Conservation (phyloP, 2,888 invertebrate species). For the Portevinia maculata region DNA sequence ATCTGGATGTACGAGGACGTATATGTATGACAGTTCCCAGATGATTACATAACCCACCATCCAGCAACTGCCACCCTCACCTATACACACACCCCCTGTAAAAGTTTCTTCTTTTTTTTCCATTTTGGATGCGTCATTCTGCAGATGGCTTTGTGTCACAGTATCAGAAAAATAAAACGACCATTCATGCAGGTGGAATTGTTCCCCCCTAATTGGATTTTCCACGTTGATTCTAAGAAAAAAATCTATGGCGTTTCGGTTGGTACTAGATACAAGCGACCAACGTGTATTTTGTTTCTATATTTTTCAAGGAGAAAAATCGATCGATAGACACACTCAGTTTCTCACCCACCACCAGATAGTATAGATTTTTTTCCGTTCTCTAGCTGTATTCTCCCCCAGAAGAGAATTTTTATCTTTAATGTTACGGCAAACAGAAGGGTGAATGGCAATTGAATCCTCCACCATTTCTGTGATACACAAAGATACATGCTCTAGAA, state of each 20-base stretch:
- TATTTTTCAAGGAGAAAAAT: slow-evolving; percentile 53
- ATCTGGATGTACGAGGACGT: slow-evolving; percentile 4
- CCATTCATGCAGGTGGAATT: slow-evolving; percentile 71
- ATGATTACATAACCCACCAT: slow-evolving; percentile 71
- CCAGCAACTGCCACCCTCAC: slow-evolving; percentile 65
- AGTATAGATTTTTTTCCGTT: slow-evolving; percentile 60
- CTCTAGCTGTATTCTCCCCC: slow-evolving; percentile 37
- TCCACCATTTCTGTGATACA: slow-evolving; percentile 14
- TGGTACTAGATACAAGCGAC: slow-evolving; percentile 66
- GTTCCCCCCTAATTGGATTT: slow-evolving; percentile 73
- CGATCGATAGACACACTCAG: slow-evolving; percentile 69
- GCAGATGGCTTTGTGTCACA: slow-evolving; percentile 74
- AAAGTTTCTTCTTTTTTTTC: slow-evolving; percentile 60
- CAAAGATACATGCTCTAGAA: slow-evolving; percentile 59
- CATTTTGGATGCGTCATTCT: slow-evolving; percentile 73
- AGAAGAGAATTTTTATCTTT: slow-evolving; percentile 47
- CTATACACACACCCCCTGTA: slow-evolving; percentile 24
- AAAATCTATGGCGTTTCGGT: slow-evolving; percentile 74
- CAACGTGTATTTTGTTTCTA: slow-evolving; percentile 38
- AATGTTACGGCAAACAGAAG: background rate
- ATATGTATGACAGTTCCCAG: slow-evolving; percentile 46
- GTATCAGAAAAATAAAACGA: slow-evolving; percentile 54
- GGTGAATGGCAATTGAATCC: slow-evolving; percentile 38
- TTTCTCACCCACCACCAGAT: slow-evolving; percentile 62
- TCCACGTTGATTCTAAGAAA: slow-evolving; percentile 74